A percentile compares a stretch with the other conserved stretches of the same genome.
These are phyloP conservation scores for Heliconius hermathena DNA, from an alignment of 1,140 invertebrate genomes.

Conservation along the genomic window DNA sequence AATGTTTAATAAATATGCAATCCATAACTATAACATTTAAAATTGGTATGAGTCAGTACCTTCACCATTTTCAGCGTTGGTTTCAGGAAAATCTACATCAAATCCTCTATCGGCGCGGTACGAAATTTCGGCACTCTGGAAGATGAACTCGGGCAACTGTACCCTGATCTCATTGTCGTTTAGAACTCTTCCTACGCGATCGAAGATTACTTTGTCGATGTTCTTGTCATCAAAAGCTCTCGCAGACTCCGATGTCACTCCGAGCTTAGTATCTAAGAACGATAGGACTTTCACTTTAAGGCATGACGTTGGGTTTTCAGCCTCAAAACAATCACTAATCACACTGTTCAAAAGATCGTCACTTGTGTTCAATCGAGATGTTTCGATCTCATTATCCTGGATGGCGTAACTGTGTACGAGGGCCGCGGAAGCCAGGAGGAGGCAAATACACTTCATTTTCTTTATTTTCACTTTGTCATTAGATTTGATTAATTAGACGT, in stretches of 20 bases:
- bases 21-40: not conserved
- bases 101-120: conserved; percentile 87
- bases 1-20: conserved; percentile 17
- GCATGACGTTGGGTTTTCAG: conserved; percentile 85
- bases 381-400: conserved; percentile 80
- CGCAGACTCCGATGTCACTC: conserved; percentile 83
- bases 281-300: conserved; percentile 88
- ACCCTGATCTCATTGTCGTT: conserved; percentile 87
- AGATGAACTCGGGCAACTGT: conserved; percentile 87
- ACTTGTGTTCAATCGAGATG: conserved; percentile 83
- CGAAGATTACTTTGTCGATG: conserved; percentile 88
- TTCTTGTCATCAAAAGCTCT: conserved; percentile 83
- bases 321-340: conserved; percentile 86
- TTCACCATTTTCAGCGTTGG: conserved; percentile 80
- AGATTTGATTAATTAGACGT: conserved; percentile 77
- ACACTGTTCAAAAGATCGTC: conserved; percentile 87
- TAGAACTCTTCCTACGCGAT: conserved; percentile 86
- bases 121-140: conserved; percentile 85
- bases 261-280: conserved; percentile 87
- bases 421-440: conserved; percentile 72
- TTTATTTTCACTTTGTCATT: conserved; percentile 72
- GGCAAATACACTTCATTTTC: conserved; percentile 76
- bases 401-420: conserved; percentile 79
- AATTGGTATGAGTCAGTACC: conserved; percentile 50
- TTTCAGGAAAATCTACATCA: conserved; percentile 82